Evolutionary conservation across 37 sponge, comb jelly and placozoan species (phyloP), one percentile per base, ranked within the genome.

Genomic region (Beroe forskalii): DNA sequence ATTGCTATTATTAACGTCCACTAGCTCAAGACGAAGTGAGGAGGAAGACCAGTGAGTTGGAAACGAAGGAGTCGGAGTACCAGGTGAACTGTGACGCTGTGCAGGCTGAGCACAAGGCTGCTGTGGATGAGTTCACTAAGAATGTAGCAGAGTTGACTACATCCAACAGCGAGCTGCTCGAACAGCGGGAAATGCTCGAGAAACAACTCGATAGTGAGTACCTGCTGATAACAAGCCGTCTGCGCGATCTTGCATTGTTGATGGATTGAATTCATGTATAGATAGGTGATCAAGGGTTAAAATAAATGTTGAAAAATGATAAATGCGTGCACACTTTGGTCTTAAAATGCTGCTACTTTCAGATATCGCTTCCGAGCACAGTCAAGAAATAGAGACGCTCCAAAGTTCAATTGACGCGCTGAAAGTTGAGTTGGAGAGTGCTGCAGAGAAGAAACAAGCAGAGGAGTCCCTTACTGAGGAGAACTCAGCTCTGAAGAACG

Each of bases 11-110:
- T 64, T 64, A 22, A 22, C 66, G 4, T 27, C n/a, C 66, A 22
- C 27, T 25, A 80, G 86, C 40, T 25, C 86, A 80, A 80, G 86
- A 80, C 28, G 86, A 80, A 37, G 40, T 80, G 3, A 39, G 86
- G 48, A 41, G 40, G 86, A 80, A 42, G 42, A 80, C 86, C 0
- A 24, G 48, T 6, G 86, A 80, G 40, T 43, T 80, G n/a, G 86
- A 80, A 24, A 20, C 44, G 0, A 44, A 41, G 55, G 86, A 80
- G 40, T 43, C 86, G 48, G 86, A 80, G 27, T 80, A n/a, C 4
- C 28, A 80, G 55, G 17, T 22, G 3, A 33, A 24, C 40, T 22
- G 8, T 6, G 86, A 69, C 28, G 32, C 86, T 1, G 30, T 48
- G 0, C n/a, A 44, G 23, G 86, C 4, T 20, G 55, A 80, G 55